A percentile compares a stretch with the other conserved stretches of the same genome.
Evolutionary conservation across 1,140 invertebrate species (phyloP).

Genomic region (Reticulitermes speratus): DNA sequence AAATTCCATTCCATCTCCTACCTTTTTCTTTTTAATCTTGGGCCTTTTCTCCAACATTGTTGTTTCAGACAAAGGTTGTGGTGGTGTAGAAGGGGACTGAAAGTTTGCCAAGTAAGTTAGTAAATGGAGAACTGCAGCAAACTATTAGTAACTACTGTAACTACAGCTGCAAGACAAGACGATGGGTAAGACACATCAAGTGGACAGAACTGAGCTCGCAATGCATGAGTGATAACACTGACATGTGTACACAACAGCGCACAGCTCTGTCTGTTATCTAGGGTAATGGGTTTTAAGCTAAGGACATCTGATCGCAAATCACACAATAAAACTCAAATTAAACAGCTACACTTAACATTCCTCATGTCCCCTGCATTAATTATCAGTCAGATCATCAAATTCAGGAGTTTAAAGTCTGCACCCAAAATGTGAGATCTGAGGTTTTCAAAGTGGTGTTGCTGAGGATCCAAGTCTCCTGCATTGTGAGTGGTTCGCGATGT

Average conservation of each 20-base stretch:
- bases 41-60: slow-evolving; percentile 30
- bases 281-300: neutral
- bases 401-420: too few relatives aligned
- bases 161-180: neutral
- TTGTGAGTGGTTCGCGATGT: too few relatives aligned
- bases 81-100: slow-evolving; percentile 30
- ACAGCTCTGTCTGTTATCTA: neutral
- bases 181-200: neutral
- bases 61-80: slow-evolving; percentile 32
- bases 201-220: neutral
- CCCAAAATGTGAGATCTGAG: too few relatives aligned
- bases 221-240: neutral
- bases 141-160: neutral
- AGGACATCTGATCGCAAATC: neutral
- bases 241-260: neutral
- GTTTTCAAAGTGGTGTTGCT: too few relatives aligned
- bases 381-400: too few relatives aligned
- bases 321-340: too few relatives aligned
- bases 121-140: neutral
- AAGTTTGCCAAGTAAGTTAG: slow-evolving; percentile 30
- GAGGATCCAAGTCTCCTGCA: too few relatives aligned
- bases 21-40: slow-evolving; percentile 37
- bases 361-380: too few relatives aligned
- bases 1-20: slow-evolving; percentile 23
- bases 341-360: too few relatives aligned